phyloP scores from a whole-genome alignment of 1,140 invertebrate genomes.

The Linepithema humile region DNA sequence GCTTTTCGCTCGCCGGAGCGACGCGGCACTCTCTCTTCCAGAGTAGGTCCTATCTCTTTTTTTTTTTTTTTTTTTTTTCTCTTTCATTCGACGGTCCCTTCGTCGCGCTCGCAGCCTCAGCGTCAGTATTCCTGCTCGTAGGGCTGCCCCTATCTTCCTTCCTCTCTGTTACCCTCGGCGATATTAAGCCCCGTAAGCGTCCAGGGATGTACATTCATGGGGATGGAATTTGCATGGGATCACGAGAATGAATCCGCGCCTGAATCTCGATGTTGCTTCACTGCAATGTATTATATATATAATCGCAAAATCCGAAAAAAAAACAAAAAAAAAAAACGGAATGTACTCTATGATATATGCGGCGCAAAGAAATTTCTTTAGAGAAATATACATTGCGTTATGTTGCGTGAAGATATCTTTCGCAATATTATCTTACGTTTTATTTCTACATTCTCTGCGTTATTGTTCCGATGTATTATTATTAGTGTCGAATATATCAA shows the following conservation, averaged over 20 bases:
- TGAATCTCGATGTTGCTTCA: neutral
- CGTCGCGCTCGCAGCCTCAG: conserved; percentile 67
- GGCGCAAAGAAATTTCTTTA: too few relatives aligned
- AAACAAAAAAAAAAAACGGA: neutral
- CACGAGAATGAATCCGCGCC: neutral
- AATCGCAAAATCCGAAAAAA: neutral
- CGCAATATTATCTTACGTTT: too few relatives aligned
- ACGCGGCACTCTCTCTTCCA: conserved; percentile 37
- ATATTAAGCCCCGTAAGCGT: conserved; percentile 70
- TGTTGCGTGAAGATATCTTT: too few relatives aligned
- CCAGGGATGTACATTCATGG: conserved; percentile 59
- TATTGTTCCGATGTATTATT: too few relatives aligned
- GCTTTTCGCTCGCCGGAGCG: conserved; percentile 6
- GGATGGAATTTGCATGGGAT: neutral
- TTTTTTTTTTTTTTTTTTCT: conserved; percentile 63
- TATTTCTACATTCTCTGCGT: too few relatives aligned
- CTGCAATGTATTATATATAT: too few relatives aligned
- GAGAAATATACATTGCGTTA: too few relatives aligned
- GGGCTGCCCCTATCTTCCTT: conserved; percentile 72
- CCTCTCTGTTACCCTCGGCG: conserved; percentile 66
- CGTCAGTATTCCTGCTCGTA: conserved; percentile 70
- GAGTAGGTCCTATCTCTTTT: conserved; percentile 70
- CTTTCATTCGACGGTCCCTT: conserved; percentile 77
- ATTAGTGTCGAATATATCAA: too few relatives aligned
- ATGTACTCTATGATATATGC: too few relatives aligned